Evolutionary conservation across 2,888 invertebrate genomes (phyloP), one percentile per base, ranked within the genome.

Genomic region (Lepeophtheirus nordmannii): DNA sequence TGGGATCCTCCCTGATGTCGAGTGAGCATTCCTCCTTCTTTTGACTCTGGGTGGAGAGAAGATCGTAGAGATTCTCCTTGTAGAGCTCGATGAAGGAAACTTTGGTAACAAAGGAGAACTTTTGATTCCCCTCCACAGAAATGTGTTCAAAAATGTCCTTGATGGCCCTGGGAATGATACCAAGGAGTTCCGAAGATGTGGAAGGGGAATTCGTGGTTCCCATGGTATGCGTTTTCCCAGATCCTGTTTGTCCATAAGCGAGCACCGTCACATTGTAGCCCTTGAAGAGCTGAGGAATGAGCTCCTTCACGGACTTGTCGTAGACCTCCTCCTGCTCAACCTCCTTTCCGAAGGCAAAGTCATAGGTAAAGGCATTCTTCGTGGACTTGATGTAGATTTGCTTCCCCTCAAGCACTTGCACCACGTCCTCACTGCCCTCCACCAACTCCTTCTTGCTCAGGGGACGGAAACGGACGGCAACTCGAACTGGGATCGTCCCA

Each of bases 241-340:
- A 90, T 1, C 90, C 93, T 0, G 94, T 94, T 76, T 94, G 93
- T 0, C 94, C 94, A 76, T 94, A 94, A 0, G 94, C 93, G 65
- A 94, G 75, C 67, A 94, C 88, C 3, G 93, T 94, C 0, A 90
- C 86, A 80, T 94, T 94, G 73, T 88, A 94, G 0, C 91, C 87
- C 80, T 85, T 82, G 74, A 90, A 89, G n/a, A 90, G 77, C 72
- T 83, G 85, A 2, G 79, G 78, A 23, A 92, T 79, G 69, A 89
- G 81, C 14, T 80, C 79, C 70, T 82, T 80, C 0, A 90, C 85
- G 11, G 87, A 82, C 20, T 79, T 80, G 30, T 83, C 79, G 74
- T 90, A 92, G 58, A 92, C 82, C 53, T 82, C 78, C 60, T 82
- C 80, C 71, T 92, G 90, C 0, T 78, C 78, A 1, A 83, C 80